Base-by-base conservation (phyloP, 1,140 invertebrate genomes). In the Asbolus verrucosus region DNA sequence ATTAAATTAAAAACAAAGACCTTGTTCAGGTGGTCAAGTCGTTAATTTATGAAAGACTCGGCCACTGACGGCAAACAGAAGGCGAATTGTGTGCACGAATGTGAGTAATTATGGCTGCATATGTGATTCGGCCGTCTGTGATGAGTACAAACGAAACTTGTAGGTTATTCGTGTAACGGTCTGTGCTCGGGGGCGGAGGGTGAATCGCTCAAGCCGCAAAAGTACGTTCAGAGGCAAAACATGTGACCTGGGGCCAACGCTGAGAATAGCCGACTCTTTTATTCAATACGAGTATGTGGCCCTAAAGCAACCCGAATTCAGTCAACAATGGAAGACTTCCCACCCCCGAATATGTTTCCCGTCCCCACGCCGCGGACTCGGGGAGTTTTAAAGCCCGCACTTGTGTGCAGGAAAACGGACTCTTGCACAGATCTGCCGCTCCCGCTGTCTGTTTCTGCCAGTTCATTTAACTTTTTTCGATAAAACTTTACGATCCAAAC, bases 401-500 rank as follows among this genome's bases (percentile, higher is more conserved):
- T 59, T 18, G 16, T 4, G 24, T 4, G 24, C 3, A 27, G 3
- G 24, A 27, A n/a, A n/a, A 19, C 50, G 18, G 11, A 59, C 50
- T 13, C 18, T 27, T 27, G 16, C 60, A 33, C 9, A 6, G 27
- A 8, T 24, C 30, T 15, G n/a, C 30, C 13, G 31, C 36, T 46
- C 16, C 30, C n/a, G 31, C 36, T 46, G 38, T 65, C 63, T 65
- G 63, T 46, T 65, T 46, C 38, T 65, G 63, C 63, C 63, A 65
- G 63, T 41, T 65, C 63, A 65, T 65, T 65, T 65, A 65, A 65
- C 63, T 65, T 65, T 65, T 41, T 65, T 41, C 63, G 38, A 65
- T 65, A 65, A 65, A 65, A 65, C 60, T 62, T 62, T 31, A 62
- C 60, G 30, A 62, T 62, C 60, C 30, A 15, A 15, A 33, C 27